Base-by-base conservation (phyloP, 2,113 vertebrate genomes). In the Mystacornis crossleyi region DNA sequence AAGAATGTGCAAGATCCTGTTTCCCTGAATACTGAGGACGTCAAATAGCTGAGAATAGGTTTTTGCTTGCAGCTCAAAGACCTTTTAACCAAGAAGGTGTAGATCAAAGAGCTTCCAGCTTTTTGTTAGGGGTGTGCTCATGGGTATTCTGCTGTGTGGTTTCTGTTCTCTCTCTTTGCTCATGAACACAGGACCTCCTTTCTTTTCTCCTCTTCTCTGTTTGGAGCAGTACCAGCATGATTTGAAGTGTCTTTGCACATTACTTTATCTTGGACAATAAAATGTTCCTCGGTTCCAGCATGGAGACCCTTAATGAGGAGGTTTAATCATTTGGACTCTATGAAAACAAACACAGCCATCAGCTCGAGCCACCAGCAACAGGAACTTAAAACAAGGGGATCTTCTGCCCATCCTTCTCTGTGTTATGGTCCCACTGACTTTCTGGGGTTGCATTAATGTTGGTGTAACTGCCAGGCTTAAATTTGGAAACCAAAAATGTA, bases 1-100 rank as follows among this genome's bases (percentile, higher is more conserved):
- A 96, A 93, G 95, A 97, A 97, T 97, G 96, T 82, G 91, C 95
- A 95, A 95, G 75, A 95, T 96, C 94, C 95, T 95, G 95, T 97
- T 97, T 92, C 75, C 55, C 83, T 89, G 82, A 95, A 70, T 72
- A 88, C 66, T 24, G 79, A 87, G 70, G 58, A 42, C 91, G 93
- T 93, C 80, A 78, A 91, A 93, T 86, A 95, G 80, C 80, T 92
- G 93, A 89, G 82, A 92, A 89, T 12, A 48, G 88, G 12, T 48
- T 75, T 89, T 65, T 81, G 73, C 86, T 95, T 95, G 83, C 69
- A 95, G 67, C 69, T 93, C 47, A 81, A 95, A 95, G 81, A 60
- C 89, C 65, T 96, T 94, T 84, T 81, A 86, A 91, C 47, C 47
- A 94, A 90, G 33, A 29, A 86, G 47, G 36, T 23, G n/a, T 73